These are phyloP conservation scores for Pachypeltis micranthus DNA, from an alignment of 1,140 invertebrate genomes.

Conservation along the genomic window DNA sequence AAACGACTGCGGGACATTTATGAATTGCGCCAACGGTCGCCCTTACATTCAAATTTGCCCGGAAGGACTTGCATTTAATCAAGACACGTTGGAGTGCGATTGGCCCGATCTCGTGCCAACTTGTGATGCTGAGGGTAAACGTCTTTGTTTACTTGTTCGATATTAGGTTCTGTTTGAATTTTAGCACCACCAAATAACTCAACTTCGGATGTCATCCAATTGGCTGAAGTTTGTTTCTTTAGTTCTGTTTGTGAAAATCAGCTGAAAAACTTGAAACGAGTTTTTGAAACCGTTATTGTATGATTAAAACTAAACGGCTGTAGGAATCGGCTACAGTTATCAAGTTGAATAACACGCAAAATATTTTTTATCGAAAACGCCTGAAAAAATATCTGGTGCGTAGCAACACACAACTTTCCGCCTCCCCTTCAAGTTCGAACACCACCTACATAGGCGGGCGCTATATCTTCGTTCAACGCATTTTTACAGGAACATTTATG, in stretches of 20 bases:
- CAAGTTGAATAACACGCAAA: too few species aligned
- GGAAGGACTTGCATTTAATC: constrained; percentile 73
- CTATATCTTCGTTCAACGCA: too few species aligned
- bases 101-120: constrained; percentile 71
- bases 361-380: too few species aligned
- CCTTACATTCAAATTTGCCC: constrained; percentile 56
- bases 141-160: background rate
- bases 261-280: too few species aligned
- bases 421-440: too few species aligned
- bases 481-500: too few species aligned
- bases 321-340: too few species aligned
- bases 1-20: constrained; percentile 66
- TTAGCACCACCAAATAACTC: background rate
- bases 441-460: too few species aligned
- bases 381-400: too few species aligned
- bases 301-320: too few species aligned
- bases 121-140: constrained; percentile 60
- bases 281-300: too few species aligned
- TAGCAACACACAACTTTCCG: too few species aligned
- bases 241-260: background rate
- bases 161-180: background rate
- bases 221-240: background rate
- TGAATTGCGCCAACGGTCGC: constrained; percentile 66
- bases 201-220: background rate
- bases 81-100: constrained; percentile 63